Evolutionary conservation across 2,888 invertebrate genomes (phyloP), one percentile per base, ranked within the genome.

Genomic region (Ennomos fuscantarius): DNA sequence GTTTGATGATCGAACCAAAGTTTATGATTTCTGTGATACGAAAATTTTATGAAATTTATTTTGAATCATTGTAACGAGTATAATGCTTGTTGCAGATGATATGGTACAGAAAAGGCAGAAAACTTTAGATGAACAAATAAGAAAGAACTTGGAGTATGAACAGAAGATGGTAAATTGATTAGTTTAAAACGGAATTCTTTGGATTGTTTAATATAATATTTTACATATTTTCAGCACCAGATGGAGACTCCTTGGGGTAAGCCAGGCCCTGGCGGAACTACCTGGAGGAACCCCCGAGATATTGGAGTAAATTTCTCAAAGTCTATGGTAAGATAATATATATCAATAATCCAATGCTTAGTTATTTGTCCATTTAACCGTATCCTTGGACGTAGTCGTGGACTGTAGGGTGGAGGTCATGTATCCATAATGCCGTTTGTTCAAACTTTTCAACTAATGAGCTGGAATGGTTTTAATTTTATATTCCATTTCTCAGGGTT

Each of bases 231-330:
- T 69, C 76, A 92, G 89, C 83, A 89, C 66, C 78, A 81, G 1
- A 79, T 88, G 78, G 86, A 84, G 34, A 88, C 88, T 45, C 95
- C 95, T 31, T 95, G 95, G 95, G 95, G 95, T 56, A 94, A 90
- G 72, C 94, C 93, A 13, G 95, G 95, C 63, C 95, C 95, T 44
- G 96, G 96, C 51, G 96, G 96, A 63, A 90, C 92, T 51, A 93
- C 94, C 66, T 96, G 96, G 96, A 93, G 96, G 76, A 94, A 95
- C 85, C 96, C 95, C 60, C 93, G 94, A 73, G 90, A 94, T 78
- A 93, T 95, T 74, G 96, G 96, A 74, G 86, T 94, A 70, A 94
- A 95, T 85, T 96, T 96, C 92, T 94, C 95, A 72, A 94, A 95
- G 82, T 96, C 96, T 68, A 93, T 96, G 95, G 96, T 96, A 93